phyloP scores from a whole-genome alignment of 2,113 vertebrate species.

The Oreochromis niloticus region DNA sequence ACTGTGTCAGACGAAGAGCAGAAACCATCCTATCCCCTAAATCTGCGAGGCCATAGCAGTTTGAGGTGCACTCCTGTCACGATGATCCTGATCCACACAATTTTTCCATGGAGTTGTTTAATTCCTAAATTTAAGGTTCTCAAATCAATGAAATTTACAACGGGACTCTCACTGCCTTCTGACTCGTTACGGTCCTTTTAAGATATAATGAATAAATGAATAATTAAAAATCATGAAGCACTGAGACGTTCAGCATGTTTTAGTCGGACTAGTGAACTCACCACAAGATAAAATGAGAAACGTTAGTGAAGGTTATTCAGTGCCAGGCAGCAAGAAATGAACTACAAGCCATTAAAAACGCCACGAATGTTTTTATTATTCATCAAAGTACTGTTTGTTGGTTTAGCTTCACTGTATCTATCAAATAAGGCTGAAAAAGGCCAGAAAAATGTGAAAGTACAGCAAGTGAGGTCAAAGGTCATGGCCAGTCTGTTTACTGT shows the following conservation, averaged over 20 bases:
- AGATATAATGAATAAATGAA: not conserved
- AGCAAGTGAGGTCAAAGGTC: not conserved
- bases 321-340: not conserved
- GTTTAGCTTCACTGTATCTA: not conserved
- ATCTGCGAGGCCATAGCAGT: not conserved
- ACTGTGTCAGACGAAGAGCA: not conserved
- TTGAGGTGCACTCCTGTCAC: not conserved
- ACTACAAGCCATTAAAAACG: not conserved
- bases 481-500: not conserved
- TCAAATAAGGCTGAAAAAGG: not conserved
- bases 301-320: not conserved
- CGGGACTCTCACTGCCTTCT: not conserved
- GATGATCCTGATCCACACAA: not conserved
- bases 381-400: not conserved
- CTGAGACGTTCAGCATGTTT: not conserved
- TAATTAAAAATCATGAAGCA: not conserved
- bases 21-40: not conserved
- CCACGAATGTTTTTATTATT: not conserved
- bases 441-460: not conserved
- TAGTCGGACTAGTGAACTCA: not conserved
- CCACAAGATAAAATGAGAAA: not conserved
- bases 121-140: conserved; percentile 6
- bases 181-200: not conserved
- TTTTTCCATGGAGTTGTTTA: not conserved
- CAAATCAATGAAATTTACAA: not conserved